phyloP scores from a whole-genome alignment of 1,140 invertebrate species.

The Diachasmimorpha longicaudata region DNA sequence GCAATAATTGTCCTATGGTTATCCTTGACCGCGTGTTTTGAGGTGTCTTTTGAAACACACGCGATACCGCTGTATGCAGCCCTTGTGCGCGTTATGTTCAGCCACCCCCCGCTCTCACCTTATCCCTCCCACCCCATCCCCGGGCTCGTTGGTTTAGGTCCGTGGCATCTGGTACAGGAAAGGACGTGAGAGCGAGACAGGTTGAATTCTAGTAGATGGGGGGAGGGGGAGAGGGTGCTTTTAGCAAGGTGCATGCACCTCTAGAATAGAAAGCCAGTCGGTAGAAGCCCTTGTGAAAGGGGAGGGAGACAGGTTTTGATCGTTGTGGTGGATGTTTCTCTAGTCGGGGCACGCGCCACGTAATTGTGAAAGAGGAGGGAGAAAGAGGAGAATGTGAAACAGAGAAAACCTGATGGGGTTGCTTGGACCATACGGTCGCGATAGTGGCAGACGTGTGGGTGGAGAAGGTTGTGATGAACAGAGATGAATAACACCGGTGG shows the following conservation, averaged over 20 bases:
- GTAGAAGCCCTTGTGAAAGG: neutral
- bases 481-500: conserved; percentile 21
- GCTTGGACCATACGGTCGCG: neutral
- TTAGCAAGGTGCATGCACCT: neutral
- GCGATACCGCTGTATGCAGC: neutral
- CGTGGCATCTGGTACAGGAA: conserved; percentile 44
- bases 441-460: neutral
- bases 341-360: conserved; percentile 59
- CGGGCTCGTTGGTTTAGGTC: conserved; percentile 40
- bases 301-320: conserved; percentile 24
- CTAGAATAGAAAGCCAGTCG: neutral
- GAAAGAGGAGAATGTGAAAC: conserved; percentile 24
- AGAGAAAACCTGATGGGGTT: neutral
- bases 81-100: neutral
- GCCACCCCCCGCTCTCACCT: too few species aligned
- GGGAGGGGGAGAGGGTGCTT: conserved; percentile 7
- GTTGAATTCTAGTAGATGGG: neutral
- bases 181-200: conserved; percentile 40
- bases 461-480: conserved; percentile 14
- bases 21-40: neutral
- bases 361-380: conserved; percentile 53
- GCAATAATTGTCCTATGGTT: neutral
- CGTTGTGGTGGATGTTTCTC: conserved; percentile 52
- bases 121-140: conserved; percentile 6
- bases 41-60: neutral